These are phyloP conservation scores for Parnassius smintheus DNA, from an alignment of 2,888 invertebrate genomes.

Conservation along the genomic window DNA sequence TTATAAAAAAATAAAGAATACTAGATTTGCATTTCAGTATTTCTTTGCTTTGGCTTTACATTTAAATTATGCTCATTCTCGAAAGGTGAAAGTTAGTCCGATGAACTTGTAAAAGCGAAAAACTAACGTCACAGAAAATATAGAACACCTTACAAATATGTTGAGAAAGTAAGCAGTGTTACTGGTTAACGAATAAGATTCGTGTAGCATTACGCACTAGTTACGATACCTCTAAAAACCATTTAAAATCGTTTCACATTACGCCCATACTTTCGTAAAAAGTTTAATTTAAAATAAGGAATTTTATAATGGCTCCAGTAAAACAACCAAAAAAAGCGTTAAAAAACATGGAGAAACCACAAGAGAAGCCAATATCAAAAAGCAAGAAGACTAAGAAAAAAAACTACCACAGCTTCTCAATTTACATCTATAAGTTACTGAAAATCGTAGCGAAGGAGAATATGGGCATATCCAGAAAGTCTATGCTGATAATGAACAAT, in stretches of 20 bases:
- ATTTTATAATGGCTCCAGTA: slow-evolving; percentile 54
- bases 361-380: slow-evolving; percentile 66
- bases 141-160: no score
- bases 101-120: no score
- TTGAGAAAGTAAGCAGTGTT: no score
- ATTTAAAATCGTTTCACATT: not conserved
- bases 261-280: slow-evolving; percentile 21
- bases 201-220: slow-evolving; percentile 4
- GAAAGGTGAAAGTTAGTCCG: no score
- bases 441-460: slow-evolving; percentile 81
- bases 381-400: slow-evolving; percentile 77
- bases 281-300: not conserved
- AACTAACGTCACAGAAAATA: no score
- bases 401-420: slow-evolving; percentile 76
- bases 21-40: no score
- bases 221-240: not conserved
- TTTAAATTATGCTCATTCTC: no score
- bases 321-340: slow-evolving; percentile 53
- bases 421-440: slow-evolving; percentile 83
- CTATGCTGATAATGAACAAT: slow-evolving; percentile 88
- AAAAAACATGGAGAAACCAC: slow-evolving; percentile 54
- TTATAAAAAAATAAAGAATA: no score
- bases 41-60: no score
- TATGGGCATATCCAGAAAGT: slow-evolving; percentile 84
- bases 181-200: no score